Base-by-base conservation (phyloP, 1,140 invertebrate genomes). In the Drosophila navojoa region DNA sequence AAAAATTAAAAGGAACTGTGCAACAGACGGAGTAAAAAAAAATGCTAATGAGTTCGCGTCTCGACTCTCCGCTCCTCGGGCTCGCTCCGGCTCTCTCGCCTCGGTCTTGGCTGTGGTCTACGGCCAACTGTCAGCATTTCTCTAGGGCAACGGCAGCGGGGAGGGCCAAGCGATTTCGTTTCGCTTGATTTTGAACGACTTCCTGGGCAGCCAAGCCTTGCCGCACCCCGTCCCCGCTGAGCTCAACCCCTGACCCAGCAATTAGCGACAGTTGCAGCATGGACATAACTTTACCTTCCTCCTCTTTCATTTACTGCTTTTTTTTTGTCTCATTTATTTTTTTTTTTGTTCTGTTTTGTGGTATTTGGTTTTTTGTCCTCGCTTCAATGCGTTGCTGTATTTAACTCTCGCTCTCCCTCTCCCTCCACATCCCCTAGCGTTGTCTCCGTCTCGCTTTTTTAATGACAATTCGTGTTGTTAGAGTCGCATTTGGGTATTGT, bases 161-260 rank as follows among this genome's bases (percentile, higher is more conserved):
- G 13, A 5, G 80, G 71, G 76, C 71, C 79, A 73, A 87, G 79
- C 79, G 71, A 82, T 82, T 86, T 86, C 82, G 82, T 87, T 82
- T 82, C 82, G 82, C 82, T 86, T 86, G 82, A 86, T 86, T 86
- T 81, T 89, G 71, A 86, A 86, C 84, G 71, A 86, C 82, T 86
- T 86, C 84, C 82, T 86, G 82, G 66, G 60, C 76, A 73, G 69
- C 78, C 75, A 69, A 67, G 50, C 50, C 64, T 16, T 16, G 6
- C 42, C 42, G 6, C 2, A 16, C 32, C 42, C 42, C n/a, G n/a
- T 16, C 27, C 67, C 58, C 57, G 50, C 53, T 57, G 35, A 61
- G 63, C 72, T 27, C 59, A 47, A 50, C 72, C 73, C 68, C 73
- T 76, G 71, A 72, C 68, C 81, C 74, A 60, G 66, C 82, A 86